A percentile compares a stretch with the other conserved stretches of the same genome.
Conservation (phyloP, 1,140 invertebrate species). For the Diabrotica virgifera region DNA sequence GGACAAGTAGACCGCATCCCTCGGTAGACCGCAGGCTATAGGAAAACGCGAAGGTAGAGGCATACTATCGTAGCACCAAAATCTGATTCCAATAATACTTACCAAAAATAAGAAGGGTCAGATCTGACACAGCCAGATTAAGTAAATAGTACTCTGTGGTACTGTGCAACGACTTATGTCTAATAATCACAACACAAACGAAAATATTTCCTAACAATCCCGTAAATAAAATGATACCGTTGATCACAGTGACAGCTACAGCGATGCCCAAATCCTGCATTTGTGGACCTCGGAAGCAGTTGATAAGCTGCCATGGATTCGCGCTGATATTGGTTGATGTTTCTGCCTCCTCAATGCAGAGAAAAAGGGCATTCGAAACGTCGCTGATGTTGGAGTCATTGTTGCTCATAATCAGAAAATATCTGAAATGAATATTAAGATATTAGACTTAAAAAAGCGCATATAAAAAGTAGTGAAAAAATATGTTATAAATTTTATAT, state of each 20-base stretch:
- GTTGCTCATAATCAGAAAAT: no score
- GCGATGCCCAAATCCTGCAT: conserved; percentile 24
- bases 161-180: conserved; percentile 78
- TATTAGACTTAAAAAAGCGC: no score
- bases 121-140: conserved; percentile 75
- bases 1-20: no score
- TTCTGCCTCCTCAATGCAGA: neutral
- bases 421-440: no score
- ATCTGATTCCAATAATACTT: conserved; percentile 41
- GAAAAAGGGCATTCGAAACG: neutral
- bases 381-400: no score
- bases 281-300: conserved; percentile 29
- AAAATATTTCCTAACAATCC: conserved; percentile 84
- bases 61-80: no score
- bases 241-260: conserved; percentile 62
- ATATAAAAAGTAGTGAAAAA: no score
- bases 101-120: conserved; percentile 73
- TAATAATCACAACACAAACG: conserved; percentile 85
- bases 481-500: no score
- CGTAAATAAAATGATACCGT: conserved; percentile 77
- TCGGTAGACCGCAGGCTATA: no score
- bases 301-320: conserved; percentile 25
- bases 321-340: conserved; percentile 12
- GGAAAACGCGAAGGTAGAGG: no score
- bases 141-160: conserved; percentile 93